These are phyloP conservation scores for Halocaridina rubra DNA, from an alignment of 2,888 invertebrate genomes.

Conservation along the genomic window DNA sequence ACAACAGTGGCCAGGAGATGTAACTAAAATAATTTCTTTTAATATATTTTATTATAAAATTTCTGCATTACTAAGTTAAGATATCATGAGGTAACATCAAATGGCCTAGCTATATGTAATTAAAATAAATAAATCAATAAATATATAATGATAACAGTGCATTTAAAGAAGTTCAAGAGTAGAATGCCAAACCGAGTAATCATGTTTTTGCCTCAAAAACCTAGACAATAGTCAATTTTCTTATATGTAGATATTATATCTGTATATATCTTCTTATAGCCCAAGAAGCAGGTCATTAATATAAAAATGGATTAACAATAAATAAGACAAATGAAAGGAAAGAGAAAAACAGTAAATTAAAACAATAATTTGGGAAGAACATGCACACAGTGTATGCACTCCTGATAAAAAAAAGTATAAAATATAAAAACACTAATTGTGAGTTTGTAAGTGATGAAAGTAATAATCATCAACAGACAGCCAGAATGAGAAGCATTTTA, in stretches of 20 bases:
- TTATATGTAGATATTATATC: too few species aligned
- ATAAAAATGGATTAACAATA: slow-evolving; percentile 9
- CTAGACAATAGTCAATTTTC: slow-evolving; percentile 5
- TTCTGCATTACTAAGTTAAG: too few species aligned
- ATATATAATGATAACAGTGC: slow-evolving; percentile 29
- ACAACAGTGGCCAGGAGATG: not conserved
- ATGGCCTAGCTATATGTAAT: slow-evolving; percentile 30
- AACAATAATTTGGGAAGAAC: slow-evolving; percentile 21
- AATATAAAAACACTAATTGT: slow-evolving; percentile 3
- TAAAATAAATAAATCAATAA: not conserved
- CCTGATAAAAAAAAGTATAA: slow-evolving; percentile 17
- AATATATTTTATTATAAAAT: not conserved
- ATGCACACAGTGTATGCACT: slow-evolving; percentile 53
- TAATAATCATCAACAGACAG: slow-evolving; percentile 45
- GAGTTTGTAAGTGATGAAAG: not conserved
- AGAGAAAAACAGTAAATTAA: too few species aligned
- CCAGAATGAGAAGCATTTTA: slow-evolving; percentile 55
- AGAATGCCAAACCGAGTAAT: slow-evolving; percentile 43
- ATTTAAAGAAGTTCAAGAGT: slow-evolving; percentile 41
- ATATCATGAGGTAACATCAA: slow-evolving; percentile 4
- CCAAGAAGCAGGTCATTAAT: slow-evolving; percentile 53
- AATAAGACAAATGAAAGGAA: too few species aligned
- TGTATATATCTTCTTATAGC: slow-evolving; percentile 49
- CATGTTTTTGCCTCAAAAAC: slow-evolving; percentile 37
- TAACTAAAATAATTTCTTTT: not conserved